phyloP scores from a whole-genome alignment of 2,797 vertebrate species.

The Notoglanidium macrostoma region DNA sequence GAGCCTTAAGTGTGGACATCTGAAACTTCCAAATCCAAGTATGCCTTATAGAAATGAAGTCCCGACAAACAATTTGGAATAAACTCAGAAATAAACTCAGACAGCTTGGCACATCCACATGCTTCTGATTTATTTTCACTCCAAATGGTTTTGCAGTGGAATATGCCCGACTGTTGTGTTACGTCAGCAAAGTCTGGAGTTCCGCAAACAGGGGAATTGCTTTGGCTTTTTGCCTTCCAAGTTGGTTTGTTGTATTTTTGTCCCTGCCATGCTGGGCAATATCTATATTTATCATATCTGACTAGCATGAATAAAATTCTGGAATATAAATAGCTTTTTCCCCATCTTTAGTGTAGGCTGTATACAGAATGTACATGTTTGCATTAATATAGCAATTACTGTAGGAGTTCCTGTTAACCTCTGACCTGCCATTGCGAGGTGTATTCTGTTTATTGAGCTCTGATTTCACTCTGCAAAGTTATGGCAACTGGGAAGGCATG shows the following conservation, averaged over 20 bases:
- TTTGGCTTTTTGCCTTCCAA: conserved; percentile 8
- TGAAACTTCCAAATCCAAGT: neutral
- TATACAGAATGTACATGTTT: conserved; percentile 9
- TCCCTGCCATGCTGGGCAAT: conserved; percentile 5
- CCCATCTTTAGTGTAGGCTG: conserved; percentile 2
- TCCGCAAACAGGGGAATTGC: conserved; percentile 1
- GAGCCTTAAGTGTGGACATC: neutral
- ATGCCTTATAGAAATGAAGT: conserved; percentile 14
- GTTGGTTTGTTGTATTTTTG: conserved; percentile 22
- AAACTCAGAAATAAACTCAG: conserved; percentile 23
- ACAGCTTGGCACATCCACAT: neutral
- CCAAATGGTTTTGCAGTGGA: conserved; percentile 12
- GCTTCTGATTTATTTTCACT: conserved; percentile 9
- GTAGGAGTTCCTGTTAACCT: conserved; percentile 19
- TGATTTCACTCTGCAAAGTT: conserved; percentile 8
- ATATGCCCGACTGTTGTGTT: conserved; percentile 11
- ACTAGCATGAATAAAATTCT: conserved; percentile 6
- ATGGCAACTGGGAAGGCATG: conserved; percentile 14
- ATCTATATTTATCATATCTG: conserved; percentile 13
- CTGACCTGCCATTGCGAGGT: conserved; percentile 7
- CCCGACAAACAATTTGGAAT: conserved; percentile 15
- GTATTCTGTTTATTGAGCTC: neutral
- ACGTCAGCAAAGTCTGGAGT: conserved; percentile 27
- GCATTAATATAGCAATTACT: conserved; percentile 15
- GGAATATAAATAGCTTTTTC: conserved; percentile 3